Base-by-base conservation (phyloP, 2,797 vertebrate species). In the Macropus fuliginosus region DNA sequence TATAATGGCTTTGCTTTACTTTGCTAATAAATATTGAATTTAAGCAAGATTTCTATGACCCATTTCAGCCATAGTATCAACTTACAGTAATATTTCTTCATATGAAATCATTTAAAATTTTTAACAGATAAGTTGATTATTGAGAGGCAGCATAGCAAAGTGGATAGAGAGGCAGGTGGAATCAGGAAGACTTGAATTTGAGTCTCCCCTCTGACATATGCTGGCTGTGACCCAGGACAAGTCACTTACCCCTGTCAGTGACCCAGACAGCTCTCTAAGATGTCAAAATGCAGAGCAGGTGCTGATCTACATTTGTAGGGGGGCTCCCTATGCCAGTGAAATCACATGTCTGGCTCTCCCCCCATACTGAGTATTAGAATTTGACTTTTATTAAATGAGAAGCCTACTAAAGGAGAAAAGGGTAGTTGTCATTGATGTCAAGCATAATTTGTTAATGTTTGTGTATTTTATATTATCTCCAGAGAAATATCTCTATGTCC, bases 401-500 rank as follows among this genome's bases (percentile, higher is more conserved):
- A 81, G 16, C 66, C 66, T 46, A 24, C n/a, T 21, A 81, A 46
- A 46, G 34, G 62, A 74, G 34, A 16, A 74, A 21, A 81, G n/a
- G 18, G 21, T 46, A 9, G 40, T 81, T 46, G 5, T 74, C 18
- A 46, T 81, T 1, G 12, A 81, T 21, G 46, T 81, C 21, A 81
- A 46, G 40, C 21, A 81, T 74, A 74, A 74, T 81, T 81, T 46
- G 40, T 46, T 81, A 81, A 46, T 74, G 74, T 81, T n/a, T 54
- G 5, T 91, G 12, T 40, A 24, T 56, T 50, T 95, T 91, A 92
- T 92, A 57, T 92, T 95, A 27, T 94, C 94, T 94, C 3, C 9
- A 3, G 74, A 66, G 28, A 90, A 96, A 81, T n/a, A 92, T 6
- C 28, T n/a, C 4, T 54, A 92, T 96, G 95, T 93, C 29, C 40